A percentile compares a stretch with the other conserved stretches of the same genome.
Conservation (phyloP, 1,140 invertebrate species). For the Campodea augens region DNA sequence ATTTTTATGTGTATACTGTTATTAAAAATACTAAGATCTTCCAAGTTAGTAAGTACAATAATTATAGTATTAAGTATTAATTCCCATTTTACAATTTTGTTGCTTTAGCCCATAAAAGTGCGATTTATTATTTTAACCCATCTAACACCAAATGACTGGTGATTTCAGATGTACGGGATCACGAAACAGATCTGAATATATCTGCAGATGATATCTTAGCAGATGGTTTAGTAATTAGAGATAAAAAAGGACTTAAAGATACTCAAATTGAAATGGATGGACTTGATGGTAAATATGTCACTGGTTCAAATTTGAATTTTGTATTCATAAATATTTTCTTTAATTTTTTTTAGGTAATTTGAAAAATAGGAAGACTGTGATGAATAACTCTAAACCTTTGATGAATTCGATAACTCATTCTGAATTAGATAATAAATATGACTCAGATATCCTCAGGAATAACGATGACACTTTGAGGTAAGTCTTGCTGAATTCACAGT, state of each 20-base stretch:
- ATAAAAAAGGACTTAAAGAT: constrained; percentile 65
- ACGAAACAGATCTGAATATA: constrained; percentile 20
- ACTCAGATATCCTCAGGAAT: constrained; percentile 36
- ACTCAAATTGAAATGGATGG: constrained; percentile 69
- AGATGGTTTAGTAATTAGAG: constrained; percentile 62
- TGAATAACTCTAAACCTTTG: constrained; percentile 48
- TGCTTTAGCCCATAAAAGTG: too few species aligned
- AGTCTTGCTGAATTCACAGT: too few species aligned
- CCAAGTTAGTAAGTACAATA: too few species aligned
- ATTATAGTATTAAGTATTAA: too few species aligned
- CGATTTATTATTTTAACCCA: too few species aligned
- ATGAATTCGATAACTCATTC: constrained; percentile 38
- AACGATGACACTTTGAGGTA: constrained; percentile 30
- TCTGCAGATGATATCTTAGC: constrained; percentile 49
- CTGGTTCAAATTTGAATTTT: constrained; percentile 80
- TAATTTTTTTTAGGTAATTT: constrained; percentile 37
- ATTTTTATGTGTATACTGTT: too few species aligned
- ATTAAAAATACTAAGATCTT: too few species aligned
- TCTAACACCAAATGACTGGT: too few species aligned
- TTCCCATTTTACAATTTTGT: too few species aligned
- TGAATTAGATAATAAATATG: constrained; percentile 50
- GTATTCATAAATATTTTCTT: constrained; percentile 41
- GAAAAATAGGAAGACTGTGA: constrained; percentile 45
- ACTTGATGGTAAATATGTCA: constrained; percentile 46
- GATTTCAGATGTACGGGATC: constrained; percentile 32